Conservation (phyloP, 35 echinoderm and acorn worm genomes). For the Ophiothrix spiculata region DNA sequence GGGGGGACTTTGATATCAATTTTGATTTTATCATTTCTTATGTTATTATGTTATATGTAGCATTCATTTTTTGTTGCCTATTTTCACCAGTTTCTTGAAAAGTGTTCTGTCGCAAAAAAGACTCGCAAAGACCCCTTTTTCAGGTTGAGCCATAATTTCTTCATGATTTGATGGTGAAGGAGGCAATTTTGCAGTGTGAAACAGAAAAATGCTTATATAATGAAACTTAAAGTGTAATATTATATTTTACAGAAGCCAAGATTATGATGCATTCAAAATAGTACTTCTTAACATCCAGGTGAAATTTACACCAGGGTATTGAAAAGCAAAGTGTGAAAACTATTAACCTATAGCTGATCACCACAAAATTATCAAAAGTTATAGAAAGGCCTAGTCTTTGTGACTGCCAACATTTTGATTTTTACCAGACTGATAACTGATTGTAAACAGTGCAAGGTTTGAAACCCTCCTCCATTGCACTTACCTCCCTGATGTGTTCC, state of each 20-base stretch:
- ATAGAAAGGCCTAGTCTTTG: not conserved
- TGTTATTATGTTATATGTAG: too few relatives aligned
- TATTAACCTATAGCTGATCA: not conserved
- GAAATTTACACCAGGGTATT: not conserved
- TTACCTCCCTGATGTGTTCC: slow-evolving; percentile 98
- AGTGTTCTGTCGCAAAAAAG: too few relatives aligned
- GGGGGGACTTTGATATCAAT: too few relatives aligned
- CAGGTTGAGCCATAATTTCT: too few relatives aligned
- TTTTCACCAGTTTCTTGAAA: too few relatives aligned
- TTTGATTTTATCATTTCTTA: too few relatives aligned
- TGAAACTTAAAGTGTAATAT: too few relatives aligned
- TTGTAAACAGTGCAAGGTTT: not conserved
- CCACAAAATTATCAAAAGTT: not conserved
- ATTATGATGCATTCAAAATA: not conserved
- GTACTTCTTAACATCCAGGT: not conserved
- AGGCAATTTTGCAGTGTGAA: too few relatives aligned
- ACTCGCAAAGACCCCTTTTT: too few relatives aligned
- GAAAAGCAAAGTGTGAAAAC: not conserved
- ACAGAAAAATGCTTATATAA: too few relatives aligned
- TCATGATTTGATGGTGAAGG: too few relatives aligned
- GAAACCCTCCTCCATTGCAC: not conserved
- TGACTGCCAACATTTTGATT: not conserved
- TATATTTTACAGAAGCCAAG: not conserved
- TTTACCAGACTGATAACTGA: not conserved
- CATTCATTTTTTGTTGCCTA: too few relatives aligned